These are phyloP conservation scores for Merodon equestris DNA, from an alignment of 2,888 invertebrate genomes.

Conservation along the genomic window DNA sequence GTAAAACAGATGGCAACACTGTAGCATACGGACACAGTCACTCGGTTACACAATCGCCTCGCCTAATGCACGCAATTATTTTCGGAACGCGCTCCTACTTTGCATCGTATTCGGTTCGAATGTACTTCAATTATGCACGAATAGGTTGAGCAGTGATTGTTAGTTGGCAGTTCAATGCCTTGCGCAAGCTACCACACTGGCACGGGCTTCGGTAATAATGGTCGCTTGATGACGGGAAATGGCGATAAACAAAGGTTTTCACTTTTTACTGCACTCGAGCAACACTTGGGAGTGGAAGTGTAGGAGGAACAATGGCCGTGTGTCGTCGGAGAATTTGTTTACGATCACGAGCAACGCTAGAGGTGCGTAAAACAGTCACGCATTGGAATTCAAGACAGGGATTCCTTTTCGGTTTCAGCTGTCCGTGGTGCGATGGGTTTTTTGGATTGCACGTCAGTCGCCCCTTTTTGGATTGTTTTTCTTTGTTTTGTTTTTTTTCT, in stretches of 20 bases:
- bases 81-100: slow-evolving; percentile 18
- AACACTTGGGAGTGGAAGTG: slow-evolving; percentile 3
- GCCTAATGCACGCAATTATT: slow-evolving; percentile 56
- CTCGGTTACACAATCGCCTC: slow-evolving; percentile 55
- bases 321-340: slow-evolving; percentile 57
- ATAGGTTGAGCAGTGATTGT: slow-evolving; percentile 4
- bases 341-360: slow-evolving; percentile 28
- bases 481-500: slow-evolving; percentile 8
- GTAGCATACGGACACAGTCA: no score
- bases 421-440: slow-evolving; percentile 22
- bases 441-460: slow-evolving; percentile 19
- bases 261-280: slow-evolving; percentile 54
- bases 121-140: slow-evolving; percentile 50
- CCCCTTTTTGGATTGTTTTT: slow-evolving; percentile 18
- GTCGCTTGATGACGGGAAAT: slow-evolving; percentile 44
- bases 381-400: slow-evolving; percentile 51
- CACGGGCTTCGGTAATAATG: slow-evolving; percentile 22
- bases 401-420: slow-evolving; percentile 60
- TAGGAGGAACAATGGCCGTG: slow-evolving; percentile 48
- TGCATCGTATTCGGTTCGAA: slow-evolving; percentile 34
- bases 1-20: slow-evolving; percentile 56
- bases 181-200: slow-evolving; percentile 35
- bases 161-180: slow-evolving; percentile 63
- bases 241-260: slow-evolving; percentile 53
- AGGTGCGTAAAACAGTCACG: neutral